Evolutionary conservation across 2,888 invertebrate species (phyloP).

Genomic region (Trachelus troglodyta): DNA sequence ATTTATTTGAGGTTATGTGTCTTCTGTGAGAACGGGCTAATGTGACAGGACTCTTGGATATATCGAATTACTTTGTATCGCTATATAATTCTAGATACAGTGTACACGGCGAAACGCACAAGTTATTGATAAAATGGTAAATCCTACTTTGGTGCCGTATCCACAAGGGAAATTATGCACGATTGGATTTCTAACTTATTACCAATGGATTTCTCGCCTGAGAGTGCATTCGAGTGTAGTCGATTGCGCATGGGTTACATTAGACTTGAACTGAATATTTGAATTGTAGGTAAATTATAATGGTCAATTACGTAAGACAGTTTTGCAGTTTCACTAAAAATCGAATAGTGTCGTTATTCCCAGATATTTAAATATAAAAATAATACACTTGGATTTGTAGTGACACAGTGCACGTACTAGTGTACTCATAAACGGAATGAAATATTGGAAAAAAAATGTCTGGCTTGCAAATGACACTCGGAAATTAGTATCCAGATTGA

Average conservation of each 20-base stretch:
- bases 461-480: slow-evolving; percentile 27
- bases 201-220: not conserved
- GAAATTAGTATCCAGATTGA: slow-evolving; percentile 21
- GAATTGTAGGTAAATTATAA: not conserved
- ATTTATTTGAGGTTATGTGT: not conserved
- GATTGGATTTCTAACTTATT: not conserved
- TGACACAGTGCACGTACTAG: not conserved
- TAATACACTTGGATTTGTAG: no score
- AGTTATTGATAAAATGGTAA: not conserved
- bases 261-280: not conserved
- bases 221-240: not conserved
- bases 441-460: slow-evolving; percentile 5
- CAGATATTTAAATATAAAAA: no score
- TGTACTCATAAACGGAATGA: not conserved
- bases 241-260: not conserved
- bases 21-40: not conserved
- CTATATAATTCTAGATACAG: not conserved
- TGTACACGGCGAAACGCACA: not conserved
- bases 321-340: no score
- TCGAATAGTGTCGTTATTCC: no score
- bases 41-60: not conserved
- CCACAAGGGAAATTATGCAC: not conserved
- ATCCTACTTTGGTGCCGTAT: not conserved
- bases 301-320: not conserved
- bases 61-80: not conserved